Conservation (phyloP, 2,797 vertebrate species). For the Trachops cirrhosus region DNA sequence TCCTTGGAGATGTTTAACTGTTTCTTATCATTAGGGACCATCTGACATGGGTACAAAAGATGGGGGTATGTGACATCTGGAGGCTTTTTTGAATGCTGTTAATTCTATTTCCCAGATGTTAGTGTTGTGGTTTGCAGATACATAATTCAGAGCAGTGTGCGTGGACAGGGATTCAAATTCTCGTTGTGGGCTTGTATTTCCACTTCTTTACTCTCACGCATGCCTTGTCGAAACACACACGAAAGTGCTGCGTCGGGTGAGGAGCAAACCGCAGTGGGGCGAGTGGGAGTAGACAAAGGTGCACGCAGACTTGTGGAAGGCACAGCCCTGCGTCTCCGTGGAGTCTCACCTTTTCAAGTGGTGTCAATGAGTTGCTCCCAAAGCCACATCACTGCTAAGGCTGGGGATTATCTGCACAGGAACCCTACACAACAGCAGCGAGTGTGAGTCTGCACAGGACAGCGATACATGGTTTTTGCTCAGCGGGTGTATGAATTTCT, state of each 20-base stretch:
- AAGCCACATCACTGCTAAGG: not conserved
- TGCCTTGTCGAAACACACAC: not conserved
- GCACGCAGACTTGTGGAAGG: not conserved
- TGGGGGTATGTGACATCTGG: conserved; percentile 50
- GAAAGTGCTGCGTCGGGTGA: not conserved
- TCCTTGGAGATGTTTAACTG: conserved; percentile 52
- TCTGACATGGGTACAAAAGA: conserved; percentile 41
- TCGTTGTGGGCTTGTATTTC: not conserved
- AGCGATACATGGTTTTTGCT: not conserved
- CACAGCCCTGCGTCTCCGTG: not conserved
- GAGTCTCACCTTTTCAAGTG: not conserved
- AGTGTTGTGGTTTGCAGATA: conserved; percentile 10
- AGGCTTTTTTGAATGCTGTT: conserved; percentile 11
- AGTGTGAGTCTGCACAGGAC: not conserved
- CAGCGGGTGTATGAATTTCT: conserved; percentile 17
- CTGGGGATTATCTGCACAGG: not conserved
- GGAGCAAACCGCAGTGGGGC: not conserved
- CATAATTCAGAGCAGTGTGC: not conserved
- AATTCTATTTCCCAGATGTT: conserved; percentile 64
- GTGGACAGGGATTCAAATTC: not conserved
- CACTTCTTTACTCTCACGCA: not conserved
- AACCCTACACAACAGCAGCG: not conserved
- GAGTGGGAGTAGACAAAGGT: not conserved
- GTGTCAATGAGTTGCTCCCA: not conserved
- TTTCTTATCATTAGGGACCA: conserved; percentile 30